These are phyloP conservation scores for Scotopteryx bipunctaria DNA, from an alignment of 2,888 invertebrate species.

Conservation along the genomic window DNA sequence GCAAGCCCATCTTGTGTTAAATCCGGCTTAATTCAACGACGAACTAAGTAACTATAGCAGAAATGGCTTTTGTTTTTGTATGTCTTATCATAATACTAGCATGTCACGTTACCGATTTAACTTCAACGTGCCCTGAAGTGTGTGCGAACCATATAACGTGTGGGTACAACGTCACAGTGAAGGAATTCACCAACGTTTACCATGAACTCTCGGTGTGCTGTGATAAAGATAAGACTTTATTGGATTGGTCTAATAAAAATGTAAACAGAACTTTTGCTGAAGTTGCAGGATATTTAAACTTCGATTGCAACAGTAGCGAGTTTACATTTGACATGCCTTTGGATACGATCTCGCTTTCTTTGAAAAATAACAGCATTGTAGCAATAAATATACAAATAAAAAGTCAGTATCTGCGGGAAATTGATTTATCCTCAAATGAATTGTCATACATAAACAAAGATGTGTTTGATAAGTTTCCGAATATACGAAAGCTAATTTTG, in stretches of 20 bases:
- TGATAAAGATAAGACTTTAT: conserved; percentile 49
- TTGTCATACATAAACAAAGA: conserved; percentile 78
- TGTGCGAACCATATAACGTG: conserved; percentile 66
- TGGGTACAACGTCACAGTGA: conserved; percentile 65
- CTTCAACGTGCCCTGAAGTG: conserved; percentile 60
- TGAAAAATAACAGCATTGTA: conserved; percentile 62
- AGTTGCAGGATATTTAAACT: conserved; percentile 53
- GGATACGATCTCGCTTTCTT: conserved; percentile 59
- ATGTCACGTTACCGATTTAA: conserved; percentile 63
- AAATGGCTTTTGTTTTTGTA: conserved; percentile 70
- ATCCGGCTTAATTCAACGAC: conserved; percentile 61
- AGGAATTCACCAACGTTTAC: conserved; percentile 56
- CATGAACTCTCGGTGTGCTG: conserved; percentile 60
- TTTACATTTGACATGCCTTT: conserved; percentile 59
- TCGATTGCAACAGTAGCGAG: conserved; percentile 57
- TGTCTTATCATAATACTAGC: conserved; percentile 64
- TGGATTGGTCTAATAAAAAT: conserved; percentile 53
- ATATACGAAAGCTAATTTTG: conserved; percentile 86
- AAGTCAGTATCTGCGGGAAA: conserved; percentile 69
- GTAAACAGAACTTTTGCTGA: conserved; percentile 64
- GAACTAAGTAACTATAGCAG: conserved; percentile 43
- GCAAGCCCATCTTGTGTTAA: conserved; percentile 64
- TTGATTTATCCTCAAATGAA: conserved; percentile 85
- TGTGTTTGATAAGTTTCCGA: conserved; percentile 80
- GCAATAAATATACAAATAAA: conserved; percentile 62